These are phyloP conservation scores for Griposia aprilina DNA, from an alignment of 2,888 invertebrate species.

Conservation along the genomic window DNA sequence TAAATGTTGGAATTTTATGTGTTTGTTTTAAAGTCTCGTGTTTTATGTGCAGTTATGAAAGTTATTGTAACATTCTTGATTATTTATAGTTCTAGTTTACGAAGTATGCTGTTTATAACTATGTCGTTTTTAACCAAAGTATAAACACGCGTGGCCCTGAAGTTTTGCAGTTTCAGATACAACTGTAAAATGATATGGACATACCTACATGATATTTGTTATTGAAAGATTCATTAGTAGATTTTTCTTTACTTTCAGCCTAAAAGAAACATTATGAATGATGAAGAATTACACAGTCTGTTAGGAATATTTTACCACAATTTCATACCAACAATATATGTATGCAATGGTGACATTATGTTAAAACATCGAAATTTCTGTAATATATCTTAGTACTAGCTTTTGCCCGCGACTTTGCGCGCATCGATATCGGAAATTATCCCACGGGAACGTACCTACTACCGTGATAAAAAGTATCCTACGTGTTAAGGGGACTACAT, in stretches of 20 bases:
- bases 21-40: slow-evolving; percentile 18
- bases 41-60: slow-evolving; percentile 41
- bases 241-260: neutral
- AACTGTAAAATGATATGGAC: neutral
- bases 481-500: no score
- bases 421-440: no score
- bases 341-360: no score
- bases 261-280: neutral
- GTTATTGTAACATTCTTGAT: slow-evolving; percentile 35
- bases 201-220: neutral
- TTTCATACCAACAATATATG: neutral
- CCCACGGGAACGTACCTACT: no score
- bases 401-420: no score
- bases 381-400: no score
- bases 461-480: no score
- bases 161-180: slow-evolving; percentile 2
- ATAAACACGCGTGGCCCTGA: slow-evolving; percentile 15
- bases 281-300: neutral
- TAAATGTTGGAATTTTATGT: slow-evolving; percentile 33
- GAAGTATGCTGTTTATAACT: slow-evolving; percentile 20
- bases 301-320: neutral
- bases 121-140: slow-evolving; percentile 11
- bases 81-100: slow-evolving; percentile 34
- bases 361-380: no score
- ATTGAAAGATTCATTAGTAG: neutral